Base-by-base conservation (phyloP, 2,113 vertebrate genomes). In the Charadrius vociferus region DNA sequence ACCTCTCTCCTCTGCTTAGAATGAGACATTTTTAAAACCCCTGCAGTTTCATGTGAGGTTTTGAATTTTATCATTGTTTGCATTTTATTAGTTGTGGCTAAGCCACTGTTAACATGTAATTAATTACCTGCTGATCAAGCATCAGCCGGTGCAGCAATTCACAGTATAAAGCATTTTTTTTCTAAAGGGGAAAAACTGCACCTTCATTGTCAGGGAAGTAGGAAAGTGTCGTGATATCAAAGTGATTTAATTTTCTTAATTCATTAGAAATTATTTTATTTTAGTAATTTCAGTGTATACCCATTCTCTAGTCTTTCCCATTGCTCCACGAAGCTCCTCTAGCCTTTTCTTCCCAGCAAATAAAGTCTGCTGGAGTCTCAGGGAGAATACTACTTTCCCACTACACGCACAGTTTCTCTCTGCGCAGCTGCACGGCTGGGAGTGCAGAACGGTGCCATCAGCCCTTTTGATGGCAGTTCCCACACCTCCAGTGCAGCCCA, bases 151-250 rank as follows among this genome's bases (percentile, higher is more conserved):
- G 14, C 5, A 49, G 4, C 14, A 62, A 12, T 70, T 82, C 37
- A 45, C 23, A 37, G 22, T 30, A 56, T 1, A 56, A 92, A 50
- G 27, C 2, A 4, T 10, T 3, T 22, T n/a, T 45, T 66, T 67
- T 52, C 50, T 67, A 62, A 66, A 66, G 29, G 17, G 32, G 9
- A 32, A 72, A 78, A 65, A 32, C 1, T 23, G 2, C 11, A 47
- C 12, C 17, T 0, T 59, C 4, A 2, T 50, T 50, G 15, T 56
- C 6, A 5, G 9, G 20, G 5, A 2, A 55, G 9, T 14, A 75
- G 11, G 45, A 66, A 65, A 59, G 14, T 24, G 18, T 5, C 74
- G 67, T 49, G 12, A 70, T 53, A 66, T 50, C 2, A 49, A 49
- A 68, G n/a, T 9, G 0, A 55, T 36, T 43, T 41, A 1, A 49